Conservation (phyloP, 2,113 vertebrate species). For the Aphyosemion australe region DNA sequence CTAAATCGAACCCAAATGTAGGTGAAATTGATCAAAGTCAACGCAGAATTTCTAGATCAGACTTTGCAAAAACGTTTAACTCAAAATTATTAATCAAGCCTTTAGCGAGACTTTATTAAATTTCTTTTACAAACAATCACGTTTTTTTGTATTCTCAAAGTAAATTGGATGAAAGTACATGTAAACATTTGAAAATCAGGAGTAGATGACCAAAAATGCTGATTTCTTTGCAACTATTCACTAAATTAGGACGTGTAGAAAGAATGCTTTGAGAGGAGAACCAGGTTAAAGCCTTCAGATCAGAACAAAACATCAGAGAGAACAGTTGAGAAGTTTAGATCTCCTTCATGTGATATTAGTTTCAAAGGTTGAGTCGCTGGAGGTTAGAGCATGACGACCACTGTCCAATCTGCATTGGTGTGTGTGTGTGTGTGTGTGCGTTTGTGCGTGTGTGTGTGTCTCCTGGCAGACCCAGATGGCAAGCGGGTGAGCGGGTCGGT, state of each 20-base stretch:
- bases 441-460: constrained; percentile 22
- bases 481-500: constrained; percentile 55
- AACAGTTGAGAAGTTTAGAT: constrained; percentile 6
- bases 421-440: too few relatives aligned
- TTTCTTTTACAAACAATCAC: too few relatives aligned
- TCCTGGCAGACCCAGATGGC: constrained; percentile 70
- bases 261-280: not conserved
- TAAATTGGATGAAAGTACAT: too few relatives aligned
- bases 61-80: too few relatives aligned
- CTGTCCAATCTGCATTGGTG: constrained; percentile 1
- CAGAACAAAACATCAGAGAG: constrained; percentile 11
- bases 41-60: too few relatives aligned
- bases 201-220: not conserved
- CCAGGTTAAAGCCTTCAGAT: not conserved
- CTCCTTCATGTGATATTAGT: constrained; percentile 40
- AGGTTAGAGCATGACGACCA: constrained; percentile 31
- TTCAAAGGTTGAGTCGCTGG: constrained; percentile 47
- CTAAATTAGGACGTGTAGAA: not conserved
- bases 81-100: too few relatives aligned
- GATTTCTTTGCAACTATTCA: too few relatives aligned
- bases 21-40: too few relatives aligned
- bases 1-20: too few relatives aligned
- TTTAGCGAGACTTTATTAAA: too few relatives aligned
- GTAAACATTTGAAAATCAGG: not conserved
- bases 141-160: too few relatives aligned